phyloP scores from a whole-genome alignment of 2,888 invertebrate genomes.

The Pogonocherus hispidulus region DNA sequence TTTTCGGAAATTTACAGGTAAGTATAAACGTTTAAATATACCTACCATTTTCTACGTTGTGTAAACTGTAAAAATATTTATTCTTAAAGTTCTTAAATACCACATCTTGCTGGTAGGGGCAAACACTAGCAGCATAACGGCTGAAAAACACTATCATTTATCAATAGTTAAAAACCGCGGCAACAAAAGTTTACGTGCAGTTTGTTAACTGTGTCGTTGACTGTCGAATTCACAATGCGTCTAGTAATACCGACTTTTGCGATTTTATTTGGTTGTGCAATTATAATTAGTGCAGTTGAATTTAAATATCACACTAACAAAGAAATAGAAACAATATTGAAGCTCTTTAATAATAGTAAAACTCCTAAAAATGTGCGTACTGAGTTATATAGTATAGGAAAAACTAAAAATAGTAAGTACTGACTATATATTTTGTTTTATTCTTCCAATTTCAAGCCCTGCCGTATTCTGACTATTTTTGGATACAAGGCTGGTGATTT shows the following conservation, averaged over 20 bases:
- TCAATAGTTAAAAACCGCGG: not conserved
- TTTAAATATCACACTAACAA: slow-evolving; percentile 69
- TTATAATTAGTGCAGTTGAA: slow-evolving; percentile 47
- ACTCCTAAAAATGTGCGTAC: slow-evolving; percentile 65
- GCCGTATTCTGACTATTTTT: too few relatives aligned
- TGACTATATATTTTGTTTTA: too few relatives aligned
- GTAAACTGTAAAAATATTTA: slow-evolving; percentile 2
- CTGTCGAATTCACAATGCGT: not conserved
- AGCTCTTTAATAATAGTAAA: slow-evolving; percentile 59
- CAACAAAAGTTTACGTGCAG: not conserved
- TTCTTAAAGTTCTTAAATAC: not conserved
- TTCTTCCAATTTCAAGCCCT: too few relatives aligned
- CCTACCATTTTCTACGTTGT: not conserved
- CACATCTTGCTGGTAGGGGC: slow-evolving; percentile 10
- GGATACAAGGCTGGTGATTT: too few relatives aligned
- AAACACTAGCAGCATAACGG: not conserved
- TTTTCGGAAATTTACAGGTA: not conserved
- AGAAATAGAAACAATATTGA: slow-evolving; percentile 66
- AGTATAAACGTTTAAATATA: not conserved
- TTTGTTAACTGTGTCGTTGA: not conserved
- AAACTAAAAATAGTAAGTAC: slow-evolving; percentile 70
- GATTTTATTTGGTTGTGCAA: not conserved
- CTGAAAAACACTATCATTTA: not conserved
- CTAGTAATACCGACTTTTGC: not conserved
- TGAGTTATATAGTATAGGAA: slow-evolving; percentile 72